These are phyloP conservation scores for Blastobasis adustella DNA, from an alignment of 2,888 invertebrate species.

Conservation along the genomic window DNA sequence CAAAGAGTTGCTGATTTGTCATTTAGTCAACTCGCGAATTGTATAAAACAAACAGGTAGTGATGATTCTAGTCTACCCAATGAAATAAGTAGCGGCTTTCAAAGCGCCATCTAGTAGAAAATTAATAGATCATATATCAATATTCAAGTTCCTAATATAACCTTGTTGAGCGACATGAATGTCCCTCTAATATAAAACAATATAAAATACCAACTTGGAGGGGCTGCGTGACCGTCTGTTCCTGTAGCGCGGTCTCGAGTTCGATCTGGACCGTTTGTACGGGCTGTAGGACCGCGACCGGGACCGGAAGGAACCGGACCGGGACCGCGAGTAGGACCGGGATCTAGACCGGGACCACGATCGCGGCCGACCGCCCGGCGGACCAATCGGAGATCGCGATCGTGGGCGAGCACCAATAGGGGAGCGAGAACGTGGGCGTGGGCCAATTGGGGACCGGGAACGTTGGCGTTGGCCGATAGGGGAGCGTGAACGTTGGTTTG, in stretches of 20 bases:
- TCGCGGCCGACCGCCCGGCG: conserved; percentile 27
- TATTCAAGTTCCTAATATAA: too few species aligned
- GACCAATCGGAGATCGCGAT: conserved; percentile 26
- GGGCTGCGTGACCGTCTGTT: conserved; percentile 50
- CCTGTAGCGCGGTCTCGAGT: conserved; percentile 36
- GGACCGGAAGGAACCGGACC: conserved; percentile 29
- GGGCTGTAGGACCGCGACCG: conserved; percentile 43
- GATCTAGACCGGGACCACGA: conserved; percentile 41
- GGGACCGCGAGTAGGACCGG: conserved; percentile 39
- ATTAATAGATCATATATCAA: too few species aligned
- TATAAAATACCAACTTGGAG: conserved; percentile 51
- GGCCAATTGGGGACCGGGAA: conserved; percentile 28
- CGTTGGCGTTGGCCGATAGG: conserved; percentile 30
- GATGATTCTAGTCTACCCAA: too few species aligned
- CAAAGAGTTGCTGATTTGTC: too few species aligned
- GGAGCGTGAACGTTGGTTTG: conserved; percentile 31
- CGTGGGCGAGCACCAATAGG: conserved; percentile 29
- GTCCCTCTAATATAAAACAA: background rate
- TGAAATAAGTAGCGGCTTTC: too few species aligned
- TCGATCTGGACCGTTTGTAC: conserved; percentile 42
- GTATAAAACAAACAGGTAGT: background rate
- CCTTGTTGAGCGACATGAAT: too few species aligned
- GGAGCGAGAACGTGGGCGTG: conserved; percentile 31
- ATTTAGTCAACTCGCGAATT: background rate
- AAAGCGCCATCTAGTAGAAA: too few species aligned